Evolutionary conservation across 2,888 invertebrate genomes (phyloP), one percentile per base, ranked within the genome.

Genomic region (Blastobasis adustella): DNA sequence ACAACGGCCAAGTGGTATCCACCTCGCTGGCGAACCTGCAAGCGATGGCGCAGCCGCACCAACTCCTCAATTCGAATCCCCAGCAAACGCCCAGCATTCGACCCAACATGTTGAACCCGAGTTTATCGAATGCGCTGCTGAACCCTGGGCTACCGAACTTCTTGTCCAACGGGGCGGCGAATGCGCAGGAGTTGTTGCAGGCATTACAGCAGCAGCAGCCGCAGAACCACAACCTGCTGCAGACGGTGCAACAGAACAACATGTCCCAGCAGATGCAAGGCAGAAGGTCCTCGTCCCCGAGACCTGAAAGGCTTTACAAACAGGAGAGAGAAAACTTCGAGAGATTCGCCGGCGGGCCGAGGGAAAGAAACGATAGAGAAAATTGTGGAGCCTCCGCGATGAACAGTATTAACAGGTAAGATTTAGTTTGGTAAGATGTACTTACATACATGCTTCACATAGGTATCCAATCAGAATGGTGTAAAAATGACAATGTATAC

Each of bases 1-100:
- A 93, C 79, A 96, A 95, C 78, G 95, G 95, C 39, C 96, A 96
- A 86, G 94, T 96, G 45, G 93, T 96, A 36, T 94, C 95, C 40
- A 95, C 95, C 37, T 95, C 95, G 6, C 81, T 96, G 55, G 94
- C 94, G 61, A 95, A 94, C 76, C 90, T 94, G 54, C 93, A 94
- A 80, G 93, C 93, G 51, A 92, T 94, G 90, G 92, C 93, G 38
- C 93, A 93, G 71, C 92, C 92, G 5, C 93, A 93, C 74, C 91
- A 92, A 65, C 86, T 92, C 54, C 80, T 92, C 54, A 90, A 90
- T 67, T 89, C 91, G 58, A 92, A 92, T 55, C 91, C 92, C 58
- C 86, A 90, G 56, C 86, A 84, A 54, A 66, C 73, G 37, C 59
- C 79, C 51, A 86, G 80, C 69, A 85, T 88, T 59, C 72, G 89